These are phyloP conservation scores for Cecidostiba fungosa DNA, from an alignment of 2,888 invertebrate genomes.

Conservation along the genomic window DNA sequence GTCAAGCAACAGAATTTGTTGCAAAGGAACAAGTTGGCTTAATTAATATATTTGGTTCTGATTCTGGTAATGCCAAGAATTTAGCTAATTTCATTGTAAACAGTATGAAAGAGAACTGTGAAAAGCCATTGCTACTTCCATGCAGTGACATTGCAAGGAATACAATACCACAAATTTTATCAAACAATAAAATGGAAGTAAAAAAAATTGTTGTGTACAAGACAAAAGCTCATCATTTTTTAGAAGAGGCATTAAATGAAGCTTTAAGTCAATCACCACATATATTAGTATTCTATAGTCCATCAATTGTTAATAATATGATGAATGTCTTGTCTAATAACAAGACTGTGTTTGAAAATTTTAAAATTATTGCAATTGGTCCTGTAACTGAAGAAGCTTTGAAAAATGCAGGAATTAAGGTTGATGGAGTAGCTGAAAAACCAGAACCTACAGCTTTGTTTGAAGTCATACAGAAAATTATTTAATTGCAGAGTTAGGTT, in stretches of 20 bases:
- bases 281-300: constrained; percentile 77
- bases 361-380: constrained; percentile 76
- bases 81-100: constrained; percentile 71
- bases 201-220: constrained; percentile 73
- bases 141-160: constrained; percentile 77
- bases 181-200: constrained; percentile 66
- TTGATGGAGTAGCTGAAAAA: constrained; percentile 72
- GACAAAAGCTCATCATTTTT: constrained; percentile 71
- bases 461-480: constrained; percentile 67
- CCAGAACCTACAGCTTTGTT: constrained; percentile 74
- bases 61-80: constrained; percentile 75
- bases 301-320: constrained; percentile 74
- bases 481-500: constrained; percentile 14
- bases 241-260: constrained; percentile 69
- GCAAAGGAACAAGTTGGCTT: constrained; percentile 70
- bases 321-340: constrained; percentile 65
- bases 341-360: constrained; percentile 61
- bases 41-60: constrained; percentile 70
- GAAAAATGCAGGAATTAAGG: constrained; percentile 67
- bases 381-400: constrained; percentile 75
- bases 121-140: constrained; percentile 74
- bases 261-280: constrained; percentile 65
- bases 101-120: constrained; percentile 48
- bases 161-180: constrained; percentile 71
- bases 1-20: constrained; percentile 73